Percentiles rank a stretch among this genome's conserved stretches.
Conservation (phyloP, 2,113 vertebrate genomes). For the Oophaga pumilio region DNA sequence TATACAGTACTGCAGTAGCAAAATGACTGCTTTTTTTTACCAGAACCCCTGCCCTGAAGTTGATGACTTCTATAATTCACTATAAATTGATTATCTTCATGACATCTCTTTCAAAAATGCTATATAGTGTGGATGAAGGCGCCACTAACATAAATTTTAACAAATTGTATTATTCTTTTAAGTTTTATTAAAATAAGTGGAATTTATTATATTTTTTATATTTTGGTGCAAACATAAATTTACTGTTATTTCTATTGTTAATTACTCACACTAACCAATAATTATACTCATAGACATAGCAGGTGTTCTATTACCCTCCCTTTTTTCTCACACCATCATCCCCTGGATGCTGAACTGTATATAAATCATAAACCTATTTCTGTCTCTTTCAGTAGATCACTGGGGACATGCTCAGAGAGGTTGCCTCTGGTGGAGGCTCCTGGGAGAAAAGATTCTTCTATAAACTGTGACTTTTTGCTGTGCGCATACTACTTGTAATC, state of each 20-base stretch:
- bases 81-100: not conserved
- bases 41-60: not conserved
- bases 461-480: slow-evolving; percentile 26
- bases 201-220: not conserved
- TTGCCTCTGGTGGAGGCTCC: slow-evolving; percentile 49
- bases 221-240: not conserved
- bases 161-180: not conserved
- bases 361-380: slow-evolving; percentile 55
- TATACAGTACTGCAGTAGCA: not conserved
- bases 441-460: slow-evolving; percentile 29
- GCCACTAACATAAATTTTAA: not conserved
- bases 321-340: slow-evolving; percentile 15
- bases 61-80: not conserved
- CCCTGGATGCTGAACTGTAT: slow-evolving; percentile 42
- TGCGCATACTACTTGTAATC: slow-evolving; percentile 5
- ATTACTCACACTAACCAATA: not conserved
- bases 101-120: not conserved
- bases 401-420: slow-evolving; percentile 26
- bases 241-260: not conserved
- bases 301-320: slow-evolving; percentile 38
- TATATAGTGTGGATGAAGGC: not conserved
- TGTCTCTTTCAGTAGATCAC: slow-evolving; percentile 37
- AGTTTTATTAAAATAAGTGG: not conserved
- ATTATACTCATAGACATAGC: not conserved
- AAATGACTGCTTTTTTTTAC: not conserved